Evolutionary conservation across 2,888 invertebrate genomes (phyloP), one percentile per base, ranked within the genome.

Genomic region (Clepsis dumicolana): DNA sequence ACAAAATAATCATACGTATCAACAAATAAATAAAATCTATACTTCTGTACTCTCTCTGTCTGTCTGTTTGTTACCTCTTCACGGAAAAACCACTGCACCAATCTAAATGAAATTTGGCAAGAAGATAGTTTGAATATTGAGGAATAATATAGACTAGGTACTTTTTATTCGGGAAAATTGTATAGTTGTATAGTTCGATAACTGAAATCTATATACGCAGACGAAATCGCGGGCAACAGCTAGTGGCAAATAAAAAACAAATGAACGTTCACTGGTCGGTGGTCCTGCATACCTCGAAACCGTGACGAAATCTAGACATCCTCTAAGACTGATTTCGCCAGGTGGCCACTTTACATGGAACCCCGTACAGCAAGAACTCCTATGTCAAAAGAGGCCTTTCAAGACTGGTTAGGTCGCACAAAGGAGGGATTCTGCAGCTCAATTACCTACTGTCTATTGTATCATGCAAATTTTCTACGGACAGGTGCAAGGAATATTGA

Each of bases 401-500:
- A 8, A 0, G 10, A 4, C 38, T 63, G 67, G 67, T 50, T 18
- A 12, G 16, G 4, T 29, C n/a, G 16, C 25, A 67, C 67, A 67
- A 67, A 67, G 67, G 62, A 62, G 8, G 56, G 32, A 56, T 56
- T 50, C 56, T 56, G 48, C 38, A 35, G 32, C 65, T 65, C 65
- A 63, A 67, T 67, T 67, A 63, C 67, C 62, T 67, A 57, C 67
- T 67, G 67, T 67, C 56, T 67, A 41, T 63, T 67, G 67, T 67
- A 57, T 67, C 56, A 63, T 67, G 62, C 56, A 67, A 57, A 63
- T 67, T 67, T 67, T 56, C 62, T 25, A 67, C 62, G 67, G 62
- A 29, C 67, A 67, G 62, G 67, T 67, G 62, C 62, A 24, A 61
- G 24, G 25, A 12, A 25, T 29, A 14, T 29, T 41, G 59, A 25